Percentiles rank a stretch among this genome's conserved stretches.
These are phyloP conservation scores for Macropus fuliginosus DNA, from an alignment of 2,797 vertebrate species.

Conservation along the genomic window DNA sequence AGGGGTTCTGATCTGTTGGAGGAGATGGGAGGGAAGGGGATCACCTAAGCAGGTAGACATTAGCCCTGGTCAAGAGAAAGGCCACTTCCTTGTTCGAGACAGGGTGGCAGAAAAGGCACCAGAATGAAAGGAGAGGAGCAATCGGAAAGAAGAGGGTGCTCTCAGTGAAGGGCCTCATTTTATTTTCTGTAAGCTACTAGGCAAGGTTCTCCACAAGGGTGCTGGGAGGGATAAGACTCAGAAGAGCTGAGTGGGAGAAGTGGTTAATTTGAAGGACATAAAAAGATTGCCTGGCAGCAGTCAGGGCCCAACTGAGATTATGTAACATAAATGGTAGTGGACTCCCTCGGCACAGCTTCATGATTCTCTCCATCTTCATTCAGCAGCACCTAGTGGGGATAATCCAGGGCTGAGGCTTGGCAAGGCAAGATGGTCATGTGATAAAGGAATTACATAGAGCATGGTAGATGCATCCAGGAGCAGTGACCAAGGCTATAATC, in stretches of 20 bases:
- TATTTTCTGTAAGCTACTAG: not conserved
- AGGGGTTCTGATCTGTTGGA: not conserved
- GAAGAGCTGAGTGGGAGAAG: not conserved
- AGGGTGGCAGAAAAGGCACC: not conserved
- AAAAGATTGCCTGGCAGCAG: not conserved
- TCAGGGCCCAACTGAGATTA: not conserved
- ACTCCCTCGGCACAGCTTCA: not conserved
- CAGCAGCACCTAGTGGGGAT: not conserved
- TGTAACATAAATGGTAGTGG: no score
- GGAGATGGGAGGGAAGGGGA: not conserved
- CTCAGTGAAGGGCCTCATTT: no score
- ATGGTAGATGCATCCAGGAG: no score
- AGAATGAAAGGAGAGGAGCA: no score
- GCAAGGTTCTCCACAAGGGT: not conserved
- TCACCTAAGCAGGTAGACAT: not conserved
- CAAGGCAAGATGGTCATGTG: not conserved
- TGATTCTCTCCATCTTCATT: not conserved
- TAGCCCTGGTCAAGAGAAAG: not conserved
- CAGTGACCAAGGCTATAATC: not conserved
- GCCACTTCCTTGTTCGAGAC: not conserved
- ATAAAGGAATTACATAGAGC: rapidly evolving
- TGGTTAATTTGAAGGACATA: not conserved
- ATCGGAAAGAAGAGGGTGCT: no score
- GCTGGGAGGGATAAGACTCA: not conserved
- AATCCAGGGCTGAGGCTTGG: not conserved